Base-by-base conservation (phyloP, 2,113 vertebrate genomes). In the Albula glossodonta region DNA sequence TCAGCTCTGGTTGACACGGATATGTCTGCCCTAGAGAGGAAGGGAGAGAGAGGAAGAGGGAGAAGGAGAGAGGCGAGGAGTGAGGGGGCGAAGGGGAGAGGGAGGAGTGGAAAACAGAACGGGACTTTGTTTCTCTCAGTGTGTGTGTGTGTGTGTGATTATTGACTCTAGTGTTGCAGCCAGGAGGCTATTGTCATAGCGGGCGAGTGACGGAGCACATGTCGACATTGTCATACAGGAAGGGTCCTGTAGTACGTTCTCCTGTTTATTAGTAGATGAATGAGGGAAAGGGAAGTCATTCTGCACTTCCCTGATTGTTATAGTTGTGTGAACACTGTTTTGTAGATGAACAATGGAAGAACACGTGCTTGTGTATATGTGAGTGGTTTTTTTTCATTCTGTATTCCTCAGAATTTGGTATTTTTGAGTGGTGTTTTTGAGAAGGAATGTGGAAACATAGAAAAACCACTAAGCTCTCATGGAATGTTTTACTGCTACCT, bases 191-290 rank as follows among this genome's bases (percentile, higher is more conserved):
- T 74, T 74, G 70, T 74, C 31, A 74, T 31, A n/a, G 70, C 31
- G 8, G 70, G 70, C 17, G 60, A 66, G 22, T 74, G 70, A 31
- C 2, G n/a, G 70, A 74, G 70, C 70, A 74, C 70, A 22, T 56
- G 53, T 74, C 19, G 31, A n/a, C 70, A 74, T 31, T 74, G 70
- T 74, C 70, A 74, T 74, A 74, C 70, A 74, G 70, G 70, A 74
- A 74, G n/a, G 70, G 70, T n/a, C 63, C 17, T 5, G 17, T 22
- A n/a, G 63, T 70, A n/a, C n/a, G 63, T 31, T 31, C 70, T 74
- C n/a, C 70, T 22, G 5, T 74, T 74, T 31, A 74, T 74, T n/a
- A 31, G 70, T 31, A 74, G 8, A 31, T n/a, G 70, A 31, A 74
- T 31, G 25, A 31, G 70, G 70, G n/a, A 31, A 31, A 31, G 11